Percentiles rank a stretch among this genome's conserved stretches.
Conservation (phyloP, 2,797 vertebrate genomes). For the Platyrinchus mystaceus region DNA sequence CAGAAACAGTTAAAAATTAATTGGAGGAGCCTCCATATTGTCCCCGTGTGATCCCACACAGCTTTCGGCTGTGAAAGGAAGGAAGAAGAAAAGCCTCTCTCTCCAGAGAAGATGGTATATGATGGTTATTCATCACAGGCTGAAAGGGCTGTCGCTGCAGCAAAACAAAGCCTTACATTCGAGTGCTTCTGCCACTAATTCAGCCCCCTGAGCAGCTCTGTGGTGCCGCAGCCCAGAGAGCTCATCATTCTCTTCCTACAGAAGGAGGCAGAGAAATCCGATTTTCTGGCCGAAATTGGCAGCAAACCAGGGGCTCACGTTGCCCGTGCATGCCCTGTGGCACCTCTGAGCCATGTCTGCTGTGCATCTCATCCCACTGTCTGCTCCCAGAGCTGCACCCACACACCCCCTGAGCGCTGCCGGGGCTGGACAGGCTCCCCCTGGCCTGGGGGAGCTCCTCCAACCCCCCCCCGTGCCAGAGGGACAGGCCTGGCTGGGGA, state of each 20-base stretch:
- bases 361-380: rapidly evolving
- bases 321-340: rapidly evolving
- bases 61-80: neutral
- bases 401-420: rapidly evolving
- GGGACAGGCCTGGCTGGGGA: neutral
- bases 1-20: rapidly evolving
- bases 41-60: neutral
- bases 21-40: neutral
- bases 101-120: neutral
- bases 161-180: neutral
- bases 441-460: neutral
- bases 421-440: rapidly evolving
- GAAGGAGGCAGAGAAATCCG: neutral
- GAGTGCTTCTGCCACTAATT: neutral
- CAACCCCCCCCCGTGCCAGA: rapidly evolving
- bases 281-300: neutral
- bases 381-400: neutral
- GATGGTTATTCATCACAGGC: neutral
- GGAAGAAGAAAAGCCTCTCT: neutral
- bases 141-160: neutral
- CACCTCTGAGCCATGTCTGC: rapidly evolving
- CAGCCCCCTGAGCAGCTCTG: neutral
- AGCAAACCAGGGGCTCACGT: rapidly evolving
- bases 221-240: neutral
- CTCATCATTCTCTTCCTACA: neutral